Evolutionary conservation across 1,140 invertebrate genomes (phyloP), one percentile per base, ranked within the genome.

Genomic region (Branchinecta lynchi): DNA sequence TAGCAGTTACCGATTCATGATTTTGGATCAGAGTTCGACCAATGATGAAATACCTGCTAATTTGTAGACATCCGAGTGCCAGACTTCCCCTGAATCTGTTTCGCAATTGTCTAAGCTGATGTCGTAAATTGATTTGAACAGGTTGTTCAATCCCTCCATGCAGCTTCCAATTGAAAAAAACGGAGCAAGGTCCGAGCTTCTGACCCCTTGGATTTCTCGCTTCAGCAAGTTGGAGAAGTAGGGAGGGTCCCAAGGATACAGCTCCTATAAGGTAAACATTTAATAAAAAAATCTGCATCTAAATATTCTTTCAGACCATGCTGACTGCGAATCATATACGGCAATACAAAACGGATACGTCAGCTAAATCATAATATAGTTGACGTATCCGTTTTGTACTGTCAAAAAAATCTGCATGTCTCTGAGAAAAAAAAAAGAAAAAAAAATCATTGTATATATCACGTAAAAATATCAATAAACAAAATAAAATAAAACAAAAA

Each of bases 141-240:
- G 78, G 74, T 86, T 84, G 79, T 93, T 93, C 6, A 98, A 78
- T 0, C 96, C 96, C 75, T 98, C 93, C 92, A 98, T 98, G 75
- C 94, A 96, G 68, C 86, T 84, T 8, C 95, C 95, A 0, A 98
- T 80, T 0, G 93, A 96, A 77, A 98, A 96, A 77, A 96, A 98
- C 0, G 91, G 88, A 51, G 86, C 81, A 75, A 88, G 90, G 74
- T 92, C 88, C 17, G 70, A 69, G 44, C 77, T 76, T 60, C 81
- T 81, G 3, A 84, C 84, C 6, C 85, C 83, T 71, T 88, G 82
- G 75, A 86, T 84, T 66, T 84, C 80, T 8, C 82, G 84, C 76
- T 88, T 89, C 0, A 87, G 85, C 76, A 86, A 85, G 1, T 84
- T 81, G 0, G 84, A 87, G 72, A 87, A 89, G 78, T 92, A 93